Base-by-base conservation (phyloP, 2,113 vertebrate genomes). In the Grus americana region DNA sequence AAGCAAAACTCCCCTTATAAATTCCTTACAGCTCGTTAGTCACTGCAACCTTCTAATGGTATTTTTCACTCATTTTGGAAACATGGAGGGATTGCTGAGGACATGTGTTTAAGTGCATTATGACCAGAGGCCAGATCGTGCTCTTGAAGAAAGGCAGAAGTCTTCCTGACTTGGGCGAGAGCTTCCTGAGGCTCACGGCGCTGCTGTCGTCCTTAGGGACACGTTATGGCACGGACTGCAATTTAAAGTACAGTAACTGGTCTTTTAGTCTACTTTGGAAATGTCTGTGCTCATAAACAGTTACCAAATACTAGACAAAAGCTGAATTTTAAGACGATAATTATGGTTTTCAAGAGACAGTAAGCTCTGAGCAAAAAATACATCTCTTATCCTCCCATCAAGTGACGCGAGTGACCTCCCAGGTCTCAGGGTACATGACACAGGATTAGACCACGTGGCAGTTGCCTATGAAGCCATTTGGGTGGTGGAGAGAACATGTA, bases 1-100 rank as follows among this genome's bases (percentile, higher is more conserved):
- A 88, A n/a, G 5, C 13, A 65, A 40, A 90, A 9, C 40, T 85
- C 32, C 40, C 18, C 6, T 16, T 66, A 26, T 34, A 80, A 95
- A 79, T 87, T 42, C 24, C 46, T 82, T 87, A 79, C 20, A 76
- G 52, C 54, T 86, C 65, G 76, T 94, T 94, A 72, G 42, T 92
- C 86, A 88, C 76, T 81, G 44, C 75, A 94, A 13, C 59, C 32
- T 76, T 62, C 47, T 58, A 76, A 34, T 92, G 54, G 50, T 80
- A 40, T 59, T 67, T 54, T 15, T 89, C 36, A 91, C 46, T 70
- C 27, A 83, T 70, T 82, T 71, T 93, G 87, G 68, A 90, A 94
- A 65, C 17, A 34, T 0, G 10, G 17, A 57, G 7, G 44, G 12
- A 9, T 79, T 96, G 76, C 65, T 86, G 71, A 87, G 65, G 47